Evolutionary conservation across 2,888 invertebrate species (phyloP).

Genomic region (Ectropis crepuscularia): DNA sequence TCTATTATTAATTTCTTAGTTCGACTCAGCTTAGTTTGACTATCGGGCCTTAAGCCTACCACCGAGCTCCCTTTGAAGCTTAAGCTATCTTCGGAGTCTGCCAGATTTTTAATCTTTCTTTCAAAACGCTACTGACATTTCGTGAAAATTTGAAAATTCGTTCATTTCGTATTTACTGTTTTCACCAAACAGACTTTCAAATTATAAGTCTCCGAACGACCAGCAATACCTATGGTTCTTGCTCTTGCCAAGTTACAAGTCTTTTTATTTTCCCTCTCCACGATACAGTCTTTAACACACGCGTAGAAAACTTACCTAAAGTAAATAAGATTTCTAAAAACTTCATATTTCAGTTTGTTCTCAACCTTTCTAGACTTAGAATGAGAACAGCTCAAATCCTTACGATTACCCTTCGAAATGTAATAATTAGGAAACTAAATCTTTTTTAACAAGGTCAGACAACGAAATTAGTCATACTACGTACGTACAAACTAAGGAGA

Average conservation of each 20-base stretch:
- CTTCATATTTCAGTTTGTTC: conserved; percentile 8
- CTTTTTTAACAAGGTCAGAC: too few relatives aligned
- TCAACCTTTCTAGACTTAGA: conserved; percentile 6
- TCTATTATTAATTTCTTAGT: background rate
- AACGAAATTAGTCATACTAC: too few relatives aligned
- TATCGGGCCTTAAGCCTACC: background rate
- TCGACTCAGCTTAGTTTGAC: background rate
- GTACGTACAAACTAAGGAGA: background rate
- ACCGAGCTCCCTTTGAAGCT: background rate
- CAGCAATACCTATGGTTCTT: conserved; percentile 19
- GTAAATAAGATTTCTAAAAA: conserved; percentile 4
- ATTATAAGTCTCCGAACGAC: background rate
- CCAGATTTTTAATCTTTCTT: conserved; percentile 9
- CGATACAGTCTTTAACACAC: conserved; percentile 25
- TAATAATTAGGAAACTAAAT: background rate
- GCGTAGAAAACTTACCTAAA: conserved; percentile 23
- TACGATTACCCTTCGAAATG: background rate
- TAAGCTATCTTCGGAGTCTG: background rate
- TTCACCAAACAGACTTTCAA: background rate
- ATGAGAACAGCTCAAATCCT: conserved; percentile 14
- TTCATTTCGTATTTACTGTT: conserved; percentile 1
- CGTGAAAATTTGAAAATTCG: background rate
- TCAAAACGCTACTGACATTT: background rate
- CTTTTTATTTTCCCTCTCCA: conserved; percentile 27
- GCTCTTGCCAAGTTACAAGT: conserved; percentile 18